Evolutionary conservation across 2,113 vertebrate species (phyloP), one percentile per base, ranked within the genome.

Genomic region (Lepisosteus osseus): DNA sequence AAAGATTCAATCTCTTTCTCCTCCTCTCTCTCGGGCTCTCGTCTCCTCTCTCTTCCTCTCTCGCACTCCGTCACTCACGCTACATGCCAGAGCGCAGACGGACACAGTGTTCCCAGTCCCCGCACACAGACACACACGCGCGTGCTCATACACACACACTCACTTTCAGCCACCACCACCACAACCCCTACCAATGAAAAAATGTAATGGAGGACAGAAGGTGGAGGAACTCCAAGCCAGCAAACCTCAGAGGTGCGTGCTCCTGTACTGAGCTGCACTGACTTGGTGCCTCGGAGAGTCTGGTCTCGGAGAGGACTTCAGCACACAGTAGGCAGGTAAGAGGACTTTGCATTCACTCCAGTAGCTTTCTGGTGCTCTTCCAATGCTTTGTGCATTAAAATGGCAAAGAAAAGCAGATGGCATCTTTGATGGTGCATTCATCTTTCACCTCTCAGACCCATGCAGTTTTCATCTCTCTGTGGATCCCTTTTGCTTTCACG

Each of bases 111-210:
- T 81, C 76, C 75, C 65, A 75, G 78, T 78, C 66, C 75, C 59
- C 85, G 86, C 85, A 79, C 79, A 87, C 79, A 73, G 77, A 84
- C 82, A 76, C 80, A 71, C 77, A 85, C 84, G 80, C 70, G 80
- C 78, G 73, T 72, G 70, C 71, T 73, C 75, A 76, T 74, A 81
- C 79, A 86, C 82, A 87, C 81, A 84, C 75, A 77, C 76, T 82
- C 80, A 85, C 79, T 73, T 79, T 76, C 86, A 82, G 78, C 67
- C 13, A 3, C 54, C 11, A 82, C 84, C 84, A 85, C 77, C 86
- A 90, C 80, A 72, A 74, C 78, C 72, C 77, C 77, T 75, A 83
- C 79, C 78, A 75, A 71, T 71, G 70, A 59, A 76, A 42, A 72
- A 75, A 88, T 89, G 87, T 92, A 90, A 84, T 40, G 5, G 59